phyloP scores from a whole-genome alignment of 2,113 vertebrate genomes.

The Onychostruthus taczanowskii region DNA sequence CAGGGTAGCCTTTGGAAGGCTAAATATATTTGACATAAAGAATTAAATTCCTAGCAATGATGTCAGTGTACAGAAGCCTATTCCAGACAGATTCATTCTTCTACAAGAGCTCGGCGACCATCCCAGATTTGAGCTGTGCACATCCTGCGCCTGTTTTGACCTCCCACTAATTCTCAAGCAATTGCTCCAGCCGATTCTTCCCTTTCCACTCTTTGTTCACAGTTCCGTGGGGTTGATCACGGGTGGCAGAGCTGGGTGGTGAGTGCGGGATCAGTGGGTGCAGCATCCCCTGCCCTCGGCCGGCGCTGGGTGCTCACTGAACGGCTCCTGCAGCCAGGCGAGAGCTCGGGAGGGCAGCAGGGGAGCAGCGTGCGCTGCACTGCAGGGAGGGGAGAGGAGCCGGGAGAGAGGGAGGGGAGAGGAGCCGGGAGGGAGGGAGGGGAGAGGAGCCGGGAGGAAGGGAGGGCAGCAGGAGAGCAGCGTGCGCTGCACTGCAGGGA shows the following conservation, averaged over 20 bases:
- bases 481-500: not conserved
- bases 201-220: fast-evolving
- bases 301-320: fast-evolving
- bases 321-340: not conserved
- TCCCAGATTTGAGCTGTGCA: not conserved
- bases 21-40: not conserved
- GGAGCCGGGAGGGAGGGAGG: not conserved
- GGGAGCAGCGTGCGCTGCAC: not conserved
- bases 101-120: fast-evolving
- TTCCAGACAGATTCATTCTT: not conserved
- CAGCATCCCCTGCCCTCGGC: not conserved
- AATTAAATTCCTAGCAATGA: not conserved
- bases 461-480: not conserved
- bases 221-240: fast-evolving
- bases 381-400: not conserved
- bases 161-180: not conserved
- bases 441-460: too few relatives aligned
- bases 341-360: not conserved
- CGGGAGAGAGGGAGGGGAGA: not conserved
- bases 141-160: not conserved
- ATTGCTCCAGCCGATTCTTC: not conserved
- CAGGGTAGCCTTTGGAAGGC: not conserved
- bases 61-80: not conserved
- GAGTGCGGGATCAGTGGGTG: not conserved
- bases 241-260: not conserved